Conservation (phyloP, 2,888 invertebrate genomes). For the Prosapia bicincta region DNA sequence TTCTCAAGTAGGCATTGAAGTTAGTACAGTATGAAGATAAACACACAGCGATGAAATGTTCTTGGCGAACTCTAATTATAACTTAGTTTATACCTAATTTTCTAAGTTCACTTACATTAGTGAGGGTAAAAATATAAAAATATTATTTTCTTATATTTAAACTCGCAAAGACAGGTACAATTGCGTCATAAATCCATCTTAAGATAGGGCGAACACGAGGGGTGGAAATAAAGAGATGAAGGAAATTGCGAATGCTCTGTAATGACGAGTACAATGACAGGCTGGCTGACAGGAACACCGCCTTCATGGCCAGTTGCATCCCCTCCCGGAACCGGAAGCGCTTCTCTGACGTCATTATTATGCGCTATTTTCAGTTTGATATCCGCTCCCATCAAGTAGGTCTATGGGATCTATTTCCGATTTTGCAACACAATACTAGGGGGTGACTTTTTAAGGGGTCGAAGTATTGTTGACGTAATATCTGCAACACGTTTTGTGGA, state of each 20-base stretch:
- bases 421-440: background rate
- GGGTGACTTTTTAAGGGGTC: conserved; percentile 20
- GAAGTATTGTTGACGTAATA: conserved; percentile 7
- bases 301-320: conserved; percentile 21
- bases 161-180: background rate
- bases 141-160: too few relatives aligned
- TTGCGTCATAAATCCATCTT: background rate
- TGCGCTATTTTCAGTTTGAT: conserved; percentile 21
- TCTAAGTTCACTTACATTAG: too few relatives aligned
- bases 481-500: background rate
- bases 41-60: too few relatives aligned
- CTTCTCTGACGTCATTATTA: conserved; percentile 23
- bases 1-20: too few relatives aligned
- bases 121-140: too few relatives aligned
- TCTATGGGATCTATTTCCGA: conserved; percentile 2
- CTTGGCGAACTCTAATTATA: too few relatives aligned
- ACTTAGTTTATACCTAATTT: too few relatives aligned
- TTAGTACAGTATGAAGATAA: too few relatives aligned
- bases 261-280: conserved; percentile 13
- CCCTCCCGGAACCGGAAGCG: conserved; percentile 13
- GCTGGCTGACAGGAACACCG: conserved; percentile 16
- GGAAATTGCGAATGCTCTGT: conserved; percentile 2
- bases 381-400: background rate
- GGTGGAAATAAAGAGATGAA: background rate
- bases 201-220: conserved; percentile 12